Conservation (phyloP, 37 sponge, comb jelly and placozoan species). For the Ianthella basta region DNA sequence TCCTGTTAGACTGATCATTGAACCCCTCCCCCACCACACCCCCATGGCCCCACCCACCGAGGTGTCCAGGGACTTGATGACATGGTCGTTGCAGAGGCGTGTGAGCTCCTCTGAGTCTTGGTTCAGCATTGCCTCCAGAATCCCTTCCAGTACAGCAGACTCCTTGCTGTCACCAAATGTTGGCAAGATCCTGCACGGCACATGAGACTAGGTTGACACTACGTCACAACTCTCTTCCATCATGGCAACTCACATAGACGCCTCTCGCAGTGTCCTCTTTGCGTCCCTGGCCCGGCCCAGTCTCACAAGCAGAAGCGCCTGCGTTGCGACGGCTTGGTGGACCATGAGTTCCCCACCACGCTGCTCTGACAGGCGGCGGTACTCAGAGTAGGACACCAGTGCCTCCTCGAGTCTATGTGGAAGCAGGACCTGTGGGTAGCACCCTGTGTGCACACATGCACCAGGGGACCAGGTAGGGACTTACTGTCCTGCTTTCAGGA, state of each 20-base stretch:
- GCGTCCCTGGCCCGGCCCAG: constrained; percentile 2
- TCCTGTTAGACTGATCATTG: too few species aligned
- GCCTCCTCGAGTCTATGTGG: constrained; percentile 1
- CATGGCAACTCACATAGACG: background rate
- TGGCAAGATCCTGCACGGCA: background rate
- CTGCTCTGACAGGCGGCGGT: background rate
- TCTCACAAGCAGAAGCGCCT: background rate
- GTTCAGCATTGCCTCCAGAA: background rate
- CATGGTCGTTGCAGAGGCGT: background rate
- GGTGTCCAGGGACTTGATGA: constrained; percentile 21
- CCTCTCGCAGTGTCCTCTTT: background rate
- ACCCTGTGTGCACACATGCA: too few species aligned
- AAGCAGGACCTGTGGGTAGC: too few species aligned
- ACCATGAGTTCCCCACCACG: background rate
- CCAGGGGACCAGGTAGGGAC: background rate
- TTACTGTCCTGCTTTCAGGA: constrained; percentile 8
- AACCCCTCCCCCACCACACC: too few species aligned
- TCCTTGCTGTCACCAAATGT: constrained; percentile 17
- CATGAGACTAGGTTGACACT: background rate
- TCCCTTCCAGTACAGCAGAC: background rate
- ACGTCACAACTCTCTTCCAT: background rate
- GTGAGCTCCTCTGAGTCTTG: constrained; percentile 4
- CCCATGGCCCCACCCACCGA: constrained; percentile 12
- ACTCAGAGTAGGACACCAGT: background rate
- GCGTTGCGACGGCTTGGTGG: background rate